Evolutionary conservation across 2,797 vertebrate species (phyloP).

Genomic region (Micropoecilia bifurca): DNA sequence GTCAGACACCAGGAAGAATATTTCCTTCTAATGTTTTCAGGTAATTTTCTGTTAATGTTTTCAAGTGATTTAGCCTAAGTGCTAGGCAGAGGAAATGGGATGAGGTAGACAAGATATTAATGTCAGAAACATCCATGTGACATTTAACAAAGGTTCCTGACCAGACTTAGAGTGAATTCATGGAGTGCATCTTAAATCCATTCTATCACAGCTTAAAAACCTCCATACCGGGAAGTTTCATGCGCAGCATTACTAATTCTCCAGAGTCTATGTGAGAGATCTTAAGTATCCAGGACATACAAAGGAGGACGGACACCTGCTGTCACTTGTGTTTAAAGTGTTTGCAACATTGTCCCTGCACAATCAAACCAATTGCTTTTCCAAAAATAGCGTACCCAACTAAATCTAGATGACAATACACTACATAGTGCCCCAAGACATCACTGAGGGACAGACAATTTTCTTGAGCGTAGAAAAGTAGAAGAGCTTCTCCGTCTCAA

Average conservation of each 20-base stretch:
- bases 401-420: slow-evolving; percentile 50
- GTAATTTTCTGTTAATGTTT: slow-evolving; percentile 2
- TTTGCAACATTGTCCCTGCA: slow-evolving; percentile 31
- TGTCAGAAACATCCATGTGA: neutral
- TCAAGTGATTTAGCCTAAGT: slow-evolving; percentile 2
- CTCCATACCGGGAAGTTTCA: slow-evolving; percentile 4
- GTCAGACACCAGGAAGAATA: neutral
- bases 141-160: slow-evolving; percentile 6
- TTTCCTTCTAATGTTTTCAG: neutral
- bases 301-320: slow-evolving; percentile 34
- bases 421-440: slow-evolving; percentile 29
- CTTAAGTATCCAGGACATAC: slow-evolving; percentile 11
- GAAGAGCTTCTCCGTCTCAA: slow-evolving; percentile 26
- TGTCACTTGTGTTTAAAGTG: slow-evolving; percentile 35
- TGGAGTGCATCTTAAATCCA: neutral
- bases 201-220: slow-evolving; percentile 11
- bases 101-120: neutral
- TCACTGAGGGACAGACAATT: slow-evolving; percentile 52
- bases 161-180: slow-evolving; percentile 11
- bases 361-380: slow-evolving; percentile 36
- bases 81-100: slow-evolving; percentile 10
- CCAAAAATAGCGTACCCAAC: slow-evolving; percentile 43
- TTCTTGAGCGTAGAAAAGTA: slow-evolving; percentile 42
- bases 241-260: slow-evolving; percentile 13
- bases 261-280: slow-evolving; percentile 5